These are phyloP conservation scores for Plumapathes pennacea DNA, from an alignment of 92 coral and sea anemone genomes.

Conservation along the genomic window DNA sequence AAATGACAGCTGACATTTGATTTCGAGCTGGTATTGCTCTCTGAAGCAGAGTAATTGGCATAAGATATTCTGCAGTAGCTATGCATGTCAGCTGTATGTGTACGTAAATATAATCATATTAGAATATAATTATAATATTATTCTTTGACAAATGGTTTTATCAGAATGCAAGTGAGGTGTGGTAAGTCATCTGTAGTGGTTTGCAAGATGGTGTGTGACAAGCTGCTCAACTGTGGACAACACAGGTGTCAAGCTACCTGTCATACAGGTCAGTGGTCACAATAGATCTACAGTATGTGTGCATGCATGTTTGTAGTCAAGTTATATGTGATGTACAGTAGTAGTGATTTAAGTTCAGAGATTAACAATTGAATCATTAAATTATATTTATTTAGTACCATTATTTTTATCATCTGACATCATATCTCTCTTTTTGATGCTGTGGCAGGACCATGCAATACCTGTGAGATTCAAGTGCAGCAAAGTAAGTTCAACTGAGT, in stretches of 20 bases:
- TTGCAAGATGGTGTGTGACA: slow-evolving; percentile 77
- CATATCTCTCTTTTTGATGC: background rate
- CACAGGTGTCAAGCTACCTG: slow-evolving; percentile 73
- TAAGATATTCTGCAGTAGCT: background rate
- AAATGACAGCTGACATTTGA: too few relatives aligned
- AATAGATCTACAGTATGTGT: too few relatives aligned
- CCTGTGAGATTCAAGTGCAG: slow-evolving; percentile 57
- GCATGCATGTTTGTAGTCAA: too few relatives aligned
- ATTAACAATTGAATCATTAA: too few relatives aligned
- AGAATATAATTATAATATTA: background rate
- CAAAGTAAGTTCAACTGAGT: slow-evolving; percentile 73
- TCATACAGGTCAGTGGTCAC: slow-evolving; percentile 92
- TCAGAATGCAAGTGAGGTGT: slow-evolving; percentile 81
- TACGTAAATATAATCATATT: too few relatives aligned
- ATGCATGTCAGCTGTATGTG: too few relatives aligned
- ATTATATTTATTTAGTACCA: too few relatives aligned
- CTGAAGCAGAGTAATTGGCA: background rate
- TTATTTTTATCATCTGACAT: too few relatives aligned
- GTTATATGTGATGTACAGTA: too few relatives aligned
- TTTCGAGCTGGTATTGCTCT: background rate
- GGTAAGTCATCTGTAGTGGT: slow-evolving; percentile 65
- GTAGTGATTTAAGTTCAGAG: too few relatives aligned
- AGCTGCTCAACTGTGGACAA: slow-evolving; percentile 73
- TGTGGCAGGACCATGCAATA: slow-evolving; percentile 68
- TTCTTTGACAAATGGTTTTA: slow-evolving; percentile 28